These are phyloP conservation scores for Eremobia ochroleuca DNA, from an alignment of 2,888 invertebrate species.

Conservation along the genomic window DNA sequence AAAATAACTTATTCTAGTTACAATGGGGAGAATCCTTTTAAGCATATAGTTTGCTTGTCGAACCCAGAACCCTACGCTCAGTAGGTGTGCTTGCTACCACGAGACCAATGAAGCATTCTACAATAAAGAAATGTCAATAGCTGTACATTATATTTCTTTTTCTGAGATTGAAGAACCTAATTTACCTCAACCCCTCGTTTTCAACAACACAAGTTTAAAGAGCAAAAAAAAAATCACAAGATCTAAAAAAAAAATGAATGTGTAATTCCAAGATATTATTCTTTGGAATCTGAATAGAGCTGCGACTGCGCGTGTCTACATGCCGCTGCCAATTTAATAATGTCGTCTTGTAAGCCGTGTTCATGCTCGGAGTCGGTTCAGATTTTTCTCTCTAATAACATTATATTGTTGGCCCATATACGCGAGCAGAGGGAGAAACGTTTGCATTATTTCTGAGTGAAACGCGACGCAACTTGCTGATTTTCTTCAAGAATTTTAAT, in stretches of 20 bases:
- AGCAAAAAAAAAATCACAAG: not conserved
- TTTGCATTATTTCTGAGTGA: constrained; percentile 42
- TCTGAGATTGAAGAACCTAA: not conserved
- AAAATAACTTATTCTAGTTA: too few species aligned
- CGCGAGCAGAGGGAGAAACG: constrained; percentile 46
- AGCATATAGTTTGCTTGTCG: too few species aligned
- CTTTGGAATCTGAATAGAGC: constrained; percentile 76
- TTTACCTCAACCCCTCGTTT: not conserved
- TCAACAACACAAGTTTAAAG: too few species aligned
- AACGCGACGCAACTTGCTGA: constrained; percentile 50
- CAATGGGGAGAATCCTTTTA: too few species aligned
- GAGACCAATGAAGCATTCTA: not conserved
- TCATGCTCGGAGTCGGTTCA: constrained; percentile 67
- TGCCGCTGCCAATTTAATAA: constrained; percentile 83
- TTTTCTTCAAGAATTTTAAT: constrained; percentile 22
- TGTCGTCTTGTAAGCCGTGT: constrained; percentile 79
- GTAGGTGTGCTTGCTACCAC: not conserved
- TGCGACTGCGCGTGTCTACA: constrained; percentile 75
- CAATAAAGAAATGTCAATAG: not conserved
- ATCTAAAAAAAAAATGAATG: constrained; percentile 20
- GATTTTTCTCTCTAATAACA: constrained; percentile 78
- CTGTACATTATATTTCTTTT: not conserved
- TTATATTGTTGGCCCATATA: constrained; percentile 68
- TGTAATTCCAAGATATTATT: constrained; percentile 75
- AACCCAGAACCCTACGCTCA: not conserved